Conservation (phyloP, 2,113 vertebrate genomes). For the Odocoileus hemionus region DNA sequence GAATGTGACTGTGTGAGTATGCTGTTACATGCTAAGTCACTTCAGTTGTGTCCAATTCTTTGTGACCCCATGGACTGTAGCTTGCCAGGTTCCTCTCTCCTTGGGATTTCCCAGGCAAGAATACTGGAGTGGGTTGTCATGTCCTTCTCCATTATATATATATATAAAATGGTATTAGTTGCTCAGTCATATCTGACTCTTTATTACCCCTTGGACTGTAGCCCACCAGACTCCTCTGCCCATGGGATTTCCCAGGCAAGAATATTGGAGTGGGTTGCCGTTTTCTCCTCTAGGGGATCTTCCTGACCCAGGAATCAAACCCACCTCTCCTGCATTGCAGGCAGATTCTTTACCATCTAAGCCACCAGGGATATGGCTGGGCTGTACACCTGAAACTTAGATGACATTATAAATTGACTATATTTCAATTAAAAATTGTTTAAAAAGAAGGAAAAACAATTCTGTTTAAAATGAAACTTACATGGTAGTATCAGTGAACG, state of each 20-base stretch:
- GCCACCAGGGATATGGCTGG: background rate
- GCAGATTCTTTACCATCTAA: background rate
- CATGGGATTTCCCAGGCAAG: background rate
- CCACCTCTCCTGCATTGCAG: background rate
- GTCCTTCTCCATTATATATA: no score
- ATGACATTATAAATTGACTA: background rate
- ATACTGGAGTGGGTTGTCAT: no score
- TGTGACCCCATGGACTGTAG: no score
- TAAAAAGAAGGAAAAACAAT: background rate
- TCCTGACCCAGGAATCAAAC: background rate
- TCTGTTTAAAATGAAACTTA: background rate
- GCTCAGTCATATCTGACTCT: background rate
- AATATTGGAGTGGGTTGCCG: background rate
- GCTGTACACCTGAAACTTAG: background rate
- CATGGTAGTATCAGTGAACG: background rate
- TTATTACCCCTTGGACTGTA: background rate
- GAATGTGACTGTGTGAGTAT: background rate
- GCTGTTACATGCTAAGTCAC: background rate
- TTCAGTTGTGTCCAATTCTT: background rate
- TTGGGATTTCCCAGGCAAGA: no score
- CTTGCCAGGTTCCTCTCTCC: no score
- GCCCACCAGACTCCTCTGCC: background rate
- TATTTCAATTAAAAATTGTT: background rate
- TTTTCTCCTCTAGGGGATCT: background rate
- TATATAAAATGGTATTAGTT: no score